A percentile compares a stretch with the other conserved stretches of the same genome.
phyloP scores from a whole-genome alignment of 2,797 vertebrate species.

The Rhinogobio ventralis region DNA sequence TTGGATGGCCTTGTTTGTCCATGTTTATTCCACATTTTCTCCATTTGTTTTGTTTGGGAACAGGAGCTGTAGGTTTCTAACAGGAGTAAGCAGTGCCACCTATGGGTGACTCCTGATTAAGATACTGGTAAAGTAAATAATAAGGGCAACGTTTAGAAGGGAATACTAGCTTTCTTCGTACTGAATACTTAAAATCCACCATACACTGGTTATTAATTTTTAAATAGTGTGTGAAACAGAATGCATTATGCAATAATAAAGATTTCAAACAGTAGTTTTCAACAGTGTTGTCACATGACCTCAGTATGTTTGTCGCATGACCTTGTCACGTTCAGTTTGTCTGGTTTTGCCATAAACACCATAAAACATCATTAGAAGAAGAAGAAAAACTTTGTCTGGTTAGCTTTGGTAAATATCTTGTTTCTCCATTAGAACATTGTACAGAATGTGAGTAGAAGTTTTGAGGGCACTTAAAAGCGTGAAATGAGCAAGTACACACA shows the following conservation, averaged over 20 bases:
- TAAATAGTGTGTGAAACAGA: background rate
- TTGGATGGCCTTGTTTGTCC: slow-evolving; percentile 2
- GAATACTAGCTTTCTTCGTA: background rate
- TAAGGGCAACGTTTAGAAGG: background rate
- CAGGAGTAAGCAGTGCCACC: slow-evolving; percentile 50
- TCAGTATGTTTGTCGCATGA: background rate
- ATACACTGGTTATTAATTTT: background rate
- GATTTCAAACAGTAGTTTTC: background rate
- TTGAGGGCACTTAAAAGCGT: background rate
- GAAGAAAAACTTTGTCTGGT: no score
- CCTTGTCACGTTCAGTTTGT: background rate
- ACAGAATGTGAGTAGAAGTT: background rate
- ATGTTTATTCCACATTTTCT: slow-evolving; percentile 5
- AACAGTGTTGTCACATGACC: background rate
- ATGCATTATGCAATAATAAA: background rate
- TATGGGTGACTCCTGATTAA: slow-evolving; percentile 23
- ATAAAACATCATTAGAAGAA: no score
- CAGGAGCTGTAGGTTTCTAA: background rate
- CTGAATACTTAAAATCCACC: background rate
- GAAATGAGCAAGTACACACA: background rate
- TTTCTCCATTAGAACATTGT: background rate
- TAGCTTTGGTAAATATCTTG: background rate
- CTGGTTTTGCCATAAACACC: no score
- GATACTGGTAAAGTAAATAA: background rate
- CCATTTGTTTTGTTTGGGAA: slow-evolving; percentile 6